Evolutionary conservation across 1,140 invertebrate genomes (phyloP).

Genomic region (Daktulosphaira vitifoliae): DNA sequence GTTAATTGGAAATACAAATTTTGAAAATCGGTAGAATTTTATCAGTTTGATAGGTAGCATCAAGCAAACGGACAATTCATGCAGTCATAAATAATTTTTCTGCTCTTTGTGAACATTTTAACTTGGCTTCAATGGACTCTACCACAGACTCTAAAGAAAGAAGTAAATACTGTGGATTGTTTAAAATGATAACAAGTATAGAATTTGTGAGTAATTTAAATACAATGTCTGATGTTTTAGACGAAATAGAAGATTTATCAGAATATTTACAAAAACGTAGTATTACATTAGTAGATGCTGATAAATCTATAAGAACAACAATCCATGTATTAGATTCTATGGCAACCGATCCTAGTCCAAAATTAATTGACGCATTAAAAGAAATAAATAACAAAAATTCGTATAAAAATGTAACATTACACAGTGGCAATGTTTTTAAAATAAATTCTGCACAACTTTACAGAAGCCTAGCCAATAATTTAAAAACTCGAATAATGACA

Average conservation of each 20-base stretch:
- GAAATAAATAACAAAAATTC: too few species aligned
- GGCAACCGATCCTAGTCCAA: not conserved
- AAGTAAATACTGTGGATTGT: too few species aligned
- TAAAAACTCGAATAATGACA: too few species aligned
- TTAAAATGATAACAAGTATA: too few species aligned
- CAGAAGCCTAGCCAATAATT: too few species aligned
- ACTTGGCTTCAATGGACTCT: not conserved
- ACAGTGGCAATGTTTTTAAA: too few species aligned
- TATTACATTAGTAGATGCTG: not conserved
- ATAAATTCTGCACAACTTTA: too few species aligned
- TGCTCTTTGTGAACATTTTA: not conserved
- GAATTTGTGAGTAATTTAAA: too few species aligned
- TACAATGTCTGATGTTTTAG: too few species aligned
- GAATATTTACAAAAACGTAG: not conserved
- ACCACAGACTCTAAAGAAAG: too few species aligned
- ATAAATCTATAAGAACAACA: not conserved
- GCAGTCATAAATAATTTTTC: not conserved
- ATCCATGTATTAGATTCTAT: constrained; percentile 1
- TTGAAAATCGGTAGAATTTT: constrained; percentile 1
- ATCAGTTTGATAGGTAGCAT: not conserved
- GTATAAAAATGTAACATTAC: too few species aligned
- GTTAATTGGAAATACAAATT: not conserved
- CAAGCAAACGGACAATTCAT: constrained; percentile 1
- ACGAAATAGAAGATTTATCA: not conserved
- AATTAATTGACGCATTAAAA: not conserved